Conservation (phyloP, 2,113 vertebrate species). For the Tylochromis polylepis region DNA sequence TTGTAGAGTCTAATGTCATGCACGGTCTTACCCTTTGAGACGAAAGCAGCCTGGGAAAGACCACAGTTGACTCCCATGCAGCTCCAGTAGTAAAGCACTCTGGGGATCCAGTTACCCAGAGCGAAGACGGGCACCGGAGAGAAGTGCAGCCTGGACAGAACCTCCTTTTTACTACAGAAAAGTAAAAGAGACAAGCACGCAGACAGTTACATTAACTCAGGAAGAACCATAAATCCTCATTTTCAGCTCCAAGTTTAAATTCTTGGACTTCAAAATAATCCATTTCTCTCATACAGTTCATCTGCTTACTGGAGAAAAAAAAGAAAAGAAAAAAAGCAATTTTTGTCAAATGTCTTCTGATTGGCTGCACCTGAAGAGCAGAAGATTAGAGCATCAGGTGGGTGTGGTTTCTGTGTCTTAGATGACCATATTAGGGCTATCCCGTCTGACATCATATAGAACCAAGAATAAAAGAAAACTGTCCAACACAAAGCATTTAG, state of each 20-base stretch:
- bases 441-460: not conserved
- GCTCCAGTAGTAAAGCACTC: slow-evolving; percentile 71
- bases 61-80: slow-evolving; percentile 66
- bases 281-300: not conserved
- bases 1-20: fast-evolving
- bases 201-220: not conserved
- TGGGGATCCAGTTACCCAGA: slow-evolving; percentile 78
- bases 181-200: not conserved
- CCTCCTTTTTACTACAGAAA: slow-evolving; percentile 47
- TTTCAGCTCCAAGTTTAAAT: not conserved
- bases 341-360: not conserved
- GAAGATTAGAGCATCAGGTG: not conserved
- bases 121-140: slow-evolving; percentile 65
- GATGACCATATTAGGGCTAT: not conserved
- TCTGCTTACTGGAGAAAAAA: not conserved
- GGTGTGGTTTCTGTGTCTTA: fast-evolving
- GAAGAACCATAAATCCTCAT: not conserved
- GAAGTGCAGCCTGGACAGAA: slow-evolving; percentile 74
- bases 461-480: not conserved
- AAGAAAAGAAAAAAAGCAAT: not conserved
- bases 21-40: slow-evolving; percentile 51
- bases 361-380: not conserved
- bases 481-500: not conserved
- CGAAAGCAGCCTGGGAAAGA: slow-evolving; percentile 69
- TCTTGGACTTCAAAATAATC: not conserved